Conservation (phyloP, 2,888 invertebrate genomes). For the Hedya salicella region DNA sequence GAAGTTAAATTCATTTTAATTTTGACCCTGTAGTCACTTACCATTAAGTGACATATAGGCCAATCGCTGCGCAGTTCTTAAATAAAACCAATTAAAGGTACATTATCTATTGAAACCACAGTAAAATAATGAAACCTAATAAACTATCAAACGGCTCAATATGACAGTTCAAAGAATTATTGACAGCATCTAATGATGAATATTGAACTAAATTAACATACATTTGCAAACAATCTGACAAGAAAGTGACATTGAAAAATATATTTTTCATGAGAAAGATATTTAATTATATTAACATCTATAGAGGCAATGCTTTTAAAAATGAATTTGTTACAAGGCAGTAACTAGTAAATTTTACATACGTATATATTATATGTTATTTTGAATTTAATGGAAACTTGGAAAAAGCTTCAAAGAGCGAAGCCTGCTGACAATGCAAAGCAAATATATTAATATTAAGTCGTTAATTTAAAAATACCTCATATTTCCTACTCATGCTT, state of each 20-base stretch:
- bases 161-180: too few relatives aligned
- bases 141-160: background rate
- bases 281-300: background rate
- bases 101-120: too few relatives aligned
- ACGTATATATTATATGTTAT: background rate
- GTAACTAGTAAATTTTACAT: background rate
- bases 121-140: too few relatives aligned
- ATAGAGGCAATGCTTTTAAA: constrained; percentile 10
- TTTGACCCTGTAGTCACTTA: too few relatives aligned
- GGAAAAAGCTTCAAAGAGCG: background rate
- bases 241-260: background rate
- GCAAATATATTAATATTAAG: background rate
- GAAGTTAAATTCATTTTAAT: too few relatives aligned
- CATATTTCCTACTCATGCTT: background rate
- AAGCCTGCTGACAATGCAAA: background rate
- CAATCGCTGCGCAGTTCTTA: too few relatives aligned
- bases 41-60: too few relatives aligned
- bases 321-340: background rate
- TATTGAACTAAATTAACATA: background rate
- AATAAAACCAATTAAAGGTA: too few relatives aligned
- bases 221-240: background rate
- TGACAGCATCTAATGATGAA: too few relatives aligned
- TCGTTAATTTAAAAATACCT: background rate
- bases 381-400: background rate
- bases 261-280: background rate